These are phyloP conservation scores for Macropis europaea DNA, from an alignment of 2,888 invertebrate genomes.

Conservation along the genomic window DNA sequence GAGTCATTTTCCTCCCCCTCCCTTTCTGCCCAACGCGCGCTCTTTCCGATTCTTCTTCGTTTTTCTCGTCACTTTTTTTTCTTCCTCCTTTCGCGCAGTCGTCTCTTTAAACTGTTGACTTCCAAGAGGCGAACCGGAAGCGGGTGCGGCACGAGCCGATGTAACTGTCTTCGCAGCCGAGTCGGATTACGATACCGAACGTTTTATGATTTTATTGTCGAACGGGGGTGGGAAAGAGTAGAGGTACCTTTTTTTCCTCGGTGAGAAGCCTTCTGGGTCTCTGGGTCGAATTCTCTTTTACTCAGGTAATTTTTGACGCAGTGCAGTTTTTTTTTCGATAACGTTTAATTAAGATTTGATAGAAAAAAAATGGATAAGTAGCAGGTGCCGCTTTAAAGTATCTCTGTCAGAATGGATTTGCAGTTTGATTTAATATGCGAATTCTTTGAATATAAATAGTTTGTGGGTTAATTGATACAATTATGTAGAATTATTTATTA, in stretches of 20 bases:
- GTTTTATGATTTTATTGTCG: conserved; percentile 43
- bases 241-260: background rate
- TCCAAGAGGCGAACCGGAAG: conserved; percentile 18
- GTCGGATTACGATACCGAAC: conserved; percentile 9
- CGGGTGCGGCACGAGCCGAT: conserved; percentile 46
- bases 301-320: background rate
- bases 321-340: background rate
- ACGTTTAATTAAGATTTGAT: background rate
- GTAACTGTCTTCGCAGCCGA: background rate
- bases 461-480: too few relatives aligned
- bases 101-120: background rate
- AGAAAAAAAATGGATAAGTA: background rate
- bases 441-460: too few relatives aligned
- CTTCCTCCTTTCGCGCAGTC: background rate
- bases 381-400: too few relatives aligned
- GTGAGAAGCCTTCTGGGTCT: conserved; percentile 2
- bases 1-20: conserved; percentile 38
- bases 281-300: background rate
- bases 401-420: too few relatives aligned
- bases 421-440: too few relatives aligned
- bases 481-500: too few relatives aligned
- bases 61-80: background rate
- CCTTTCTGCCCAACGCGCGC: background rate
- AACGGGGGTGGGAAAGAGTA: background rate
- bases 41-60: background rate